Evolutionary conservation across 2,797 vertebrate genomes (phyloP).

Genomic region (Sebastes aleutianus): DNA sequence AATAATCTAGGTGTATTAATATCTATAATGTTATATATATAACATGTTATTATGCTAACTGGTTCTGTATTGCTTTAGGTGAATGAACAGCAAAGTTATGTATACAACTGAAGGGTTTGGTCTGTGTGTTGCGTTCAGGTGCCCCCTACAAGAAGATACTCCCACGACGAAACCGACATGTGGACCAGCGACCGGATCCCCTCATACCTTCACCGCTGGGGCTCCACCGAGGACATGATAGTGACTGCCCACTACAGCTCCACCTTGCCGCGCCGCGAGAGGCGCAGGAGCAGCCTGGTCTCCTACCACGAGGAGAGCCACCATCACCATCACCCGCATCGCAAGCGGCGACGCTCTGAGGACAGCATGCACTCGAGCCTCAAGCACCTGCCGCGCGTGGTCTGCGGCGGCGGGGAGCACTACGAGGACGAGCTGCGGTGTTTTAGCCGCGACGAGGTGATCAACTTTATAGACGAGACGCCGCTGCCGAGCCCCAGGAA

Average conservation of each 20-base stretch:
- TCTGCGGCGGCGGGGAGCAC: constrained; percentile 72
- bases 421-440: constrained; percentile 80
- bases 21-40: background rate
- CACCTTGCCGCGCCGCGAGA: constrained; percentile 83
- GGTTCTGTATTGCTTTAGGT: constrained; percentile 1
- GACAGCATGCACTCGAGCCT: constrained; percentile 83
- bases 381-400: constrained; percentile 77
- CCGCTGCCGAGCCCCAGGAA: constrained; percentile 84
- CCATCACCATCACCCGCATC: constrained; percentile 78
- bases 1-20: background rate
- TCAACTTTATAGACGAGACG: constrained; percentile 87
- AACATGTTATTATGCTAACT: background rate
- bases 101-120: constrained; percentile 33
- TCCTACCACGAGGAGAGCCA: constrained; percentile 85
- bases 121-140: constrained; percentile 84
- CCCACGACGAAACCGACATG: constrained; percentile 93
- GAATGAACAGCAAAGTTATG: background rate
- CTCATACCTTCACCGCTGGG: constrained; percentile 89
- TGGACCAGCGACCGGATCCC: constrained; percentile 89
- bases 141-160: constrained; percentile 93
- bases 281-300: constrained; percentile 84
- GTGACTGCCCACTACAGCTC: constrained; percentile 84
- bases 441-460: constrained; percentile 88
- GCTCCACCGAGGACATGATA: constrained; percentile 89
- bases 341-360: constrained; percentile 85